A percentile compares a stretch with the other conserved stretches of the same genome.
phyloP scores from a whole-genome alignment of 2,888 invertebrate species.

The Trypoxylon attenuatum region DNA sequence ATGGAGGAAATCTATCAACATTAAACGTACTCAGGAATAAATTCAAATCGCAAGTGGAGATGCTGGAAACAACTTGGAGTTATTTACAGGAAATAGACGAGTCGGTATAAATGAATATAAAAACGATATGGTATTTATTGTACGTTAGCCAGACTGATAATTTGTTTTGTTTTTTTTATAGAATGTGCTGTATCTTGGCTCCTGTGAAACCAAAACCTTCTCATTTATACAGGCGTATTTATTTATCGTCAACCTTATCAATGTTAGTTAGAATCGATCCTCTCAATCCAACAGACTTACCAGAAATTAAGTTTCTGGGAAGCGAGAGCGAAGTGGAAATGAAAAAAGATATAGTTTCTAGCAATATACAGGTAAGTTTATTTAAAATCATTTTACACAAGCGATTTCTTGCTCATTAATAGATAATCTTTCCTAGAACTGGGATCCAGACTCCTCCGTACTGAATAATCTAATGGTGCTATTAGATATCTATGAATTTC shows the following conservation, averaged over 20 bases:
- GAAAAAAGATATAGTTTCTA: slow-evolving; percentile 54
- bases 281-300: slow-evolving; percentile 53
- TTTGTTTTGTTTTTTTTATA: slow-evolving; percentile 48
- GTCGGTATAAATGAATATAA: slow-evolving; percentile 47
- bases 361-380: slow-evolving; percentile 57
- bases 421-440: slow-evolving; percentile 56
- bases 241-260: slow-evolving; percentile 63
- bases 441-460: slow-evolving; percentile 56
- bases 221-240: slow-evolving; percentile 68
- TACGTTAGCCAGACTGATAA: no score
- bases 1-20: slow-evolving; percentile 50
- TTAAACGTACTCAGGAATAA: slow-evolving; percentile 51
- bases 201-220: slow-evolving; percentile 65
- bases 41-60: slow-evolving; percentile 56
- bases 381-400: background rate
- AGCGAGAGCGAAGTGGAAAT: slow-evolving; percentile 59
- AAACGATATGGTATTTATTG: no score
- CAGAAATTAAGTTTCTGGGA: slow-evolving; percentile 67
- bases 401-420: background rate
- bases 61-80: slow-evolving; percentile 57
- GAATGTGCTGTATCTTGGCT: slow-evolving; percentile 69
- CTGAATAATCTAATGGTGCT: slow-evolving; percentile 63
- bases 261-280: slow-evolving; percentile 64
- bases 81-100: slow-evolving; percentile 63
- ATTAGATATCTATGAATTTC: slow-evolving; percentile 63